Evolutionary conservation across 1,140 invertebrate genomes (phyloP), one percentile per base, ranked within the genome.

Genomic region (Drosophila chauvacae): DNA sequence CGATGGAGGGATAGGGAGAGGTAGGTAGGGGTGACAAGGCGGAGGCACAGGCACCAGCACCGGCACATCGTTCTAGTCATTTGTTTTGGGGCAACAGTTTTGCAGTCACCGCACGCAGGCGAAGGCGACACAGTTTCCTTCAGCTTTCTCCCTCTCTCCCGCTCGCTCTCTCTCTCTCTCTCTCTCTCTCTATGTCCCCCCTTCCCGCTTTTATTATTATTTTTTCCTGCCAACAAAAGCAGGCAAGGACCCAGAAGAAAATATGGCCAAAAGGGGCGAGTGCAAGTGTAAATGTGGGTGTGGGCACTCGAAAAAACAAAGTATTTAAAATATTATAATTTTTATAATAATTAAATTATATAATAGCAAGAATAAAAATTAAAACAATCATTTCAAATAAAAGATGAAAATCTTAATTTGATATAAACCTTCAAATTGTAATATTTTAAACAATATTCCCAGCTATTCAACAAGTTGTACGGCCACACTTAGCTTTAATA

Each of bases 41-140:
- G 20, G 16, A 30, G 42, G 26, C 26, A 61, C 28, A 16, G 39
- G 14, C 42, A 44, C n/a, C 9, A n/a, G 18, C 18, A 42, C n/a
- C 1, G 41, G 41, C 45, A 64, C 71, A 42, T 74, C 41, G 56
- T 59, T 66, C 61, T 79, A 65, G 60, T 70, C 42, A 62, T 77
- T 71, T 80, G 47, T 70, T 77, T 81, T 81, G 55, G 69, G 78
- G 74, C 80, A 69, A 78, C 55, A 82, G 68, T 82, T 82, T 77
- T 78, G 74, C 69, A 78, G 79, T 77, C 62, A 77, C 73, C 66
- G 66, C 65, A 58, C 64, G 75, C 76, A 77, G 66, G 37, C 47
- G 55, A 66, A 51, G 59, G 57, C 72, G 80, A 80, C 80, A 83
- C 56, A 81, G 37, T 58, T 58, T 71, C 56, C 50, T 37, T 47